These are phyloP conservation scores for Steromphala cineraria DNA, from an alignment of 2,888 invertebrate species.

Conservation along the genomic window DNA sequence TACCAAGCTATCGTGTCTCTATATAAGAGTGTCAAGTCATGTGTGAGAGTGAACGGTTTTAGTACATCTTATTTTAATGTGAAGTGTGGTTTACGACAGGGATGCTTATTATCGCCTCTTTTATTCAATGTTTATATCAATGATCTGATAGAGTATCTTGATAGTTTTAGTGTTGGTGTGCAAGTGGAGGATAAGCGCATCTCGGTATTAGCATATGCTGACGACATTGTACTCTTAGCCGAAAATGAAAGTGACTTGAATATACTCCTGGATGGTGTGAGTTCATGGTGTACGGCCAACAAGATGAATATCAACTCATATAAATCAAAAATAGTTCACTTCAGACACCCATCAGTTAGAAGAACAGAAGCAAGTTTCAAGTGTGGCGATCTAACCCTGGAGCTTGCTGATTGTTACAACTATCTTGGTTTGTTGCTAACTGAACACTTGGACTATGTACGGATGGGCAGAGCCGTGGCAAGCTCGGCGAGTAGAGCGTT, in stretches of 20 bases:
- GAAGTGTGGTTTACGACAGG: neutral
- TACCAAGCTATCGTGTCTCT: neutral
- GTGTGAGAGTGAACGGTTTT: neutral
- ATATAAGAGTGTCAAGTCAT: neutral
- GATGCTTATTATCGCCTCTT: conserved; percentile 5
- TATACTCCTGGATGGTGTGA: neutral
- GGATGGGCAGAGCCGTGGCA: neutral
- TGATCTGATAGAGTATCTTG: neutral
- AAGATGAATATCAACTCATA: neutral
- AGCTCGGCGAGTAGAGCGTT: neutral
- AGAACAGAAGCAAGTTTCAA: neutral
- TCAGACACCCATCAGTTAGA: neutral
- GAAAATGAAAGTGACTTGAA: neutral
- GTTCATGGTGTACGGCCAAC: neutral
- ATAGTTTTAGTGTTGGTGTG: neutral
- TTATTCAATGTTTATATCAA: conserved; percentile 3
- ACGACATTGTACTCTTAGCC: neutral
- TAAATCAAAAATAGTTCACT: conserved; percentile 2
- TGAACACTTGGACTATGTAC: neutral
- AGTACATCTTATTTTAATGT: neutral
- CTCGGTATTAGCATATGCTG: neutral
- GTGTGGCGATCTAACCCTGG: neutral
- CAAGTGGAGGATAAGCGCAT: neutral
- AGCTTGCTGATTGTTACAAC: neutral
- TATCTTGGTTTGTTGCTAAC: neutral